phyloP scores from a whole-genome alignment of 2,888 invertebrate species.

The Drosophila putrida region DNA sequence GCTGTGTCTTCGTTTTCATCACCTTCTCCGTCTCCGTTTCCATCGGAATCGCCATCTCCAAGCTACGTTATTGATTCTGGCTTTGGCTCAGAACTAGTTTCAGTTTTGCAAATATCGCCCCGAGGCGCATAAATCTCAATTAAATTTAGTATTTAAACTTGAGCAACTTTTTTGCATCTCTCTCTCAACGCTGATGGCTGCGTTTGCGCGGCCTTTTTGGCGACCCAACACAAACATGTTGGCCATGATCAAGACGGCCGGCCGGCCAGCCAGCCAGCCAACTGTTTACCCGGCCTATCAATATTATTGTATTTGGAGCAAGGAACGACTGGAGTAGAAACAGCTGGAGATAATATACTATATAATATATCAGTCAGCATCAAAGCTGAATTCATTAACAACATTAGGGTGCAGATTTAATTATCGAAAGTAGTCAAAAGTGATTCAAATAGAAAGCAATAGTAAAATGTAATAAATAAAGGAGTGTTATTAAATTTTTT shows the following conservation, averaged over 20 bases:
- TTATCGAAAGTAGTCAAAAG: neutral
- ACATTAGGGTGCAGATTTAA: neutral
- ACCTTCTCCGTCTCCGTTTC: neutral
- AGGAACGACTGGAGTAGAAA: neutral
- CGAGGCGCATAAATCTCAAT: slow-evolving; percentile 43
- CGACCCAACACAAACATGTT: slow-evolving; percentile 63
- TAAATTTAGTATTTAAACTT: slow-evolving; percentile 29
- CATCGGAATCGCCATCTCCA: neutral
- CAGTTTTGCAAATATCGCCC: slow-evolving; percentile 42
- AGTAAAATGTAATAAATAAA: no score
- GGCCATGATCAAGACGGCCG: slow-evolving; percentile 48
- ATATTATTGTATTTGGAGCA: neutral
- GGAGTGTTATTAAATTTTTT: no score
- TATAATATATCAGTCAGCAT: neutral
- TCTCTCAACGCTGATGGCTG: neutral
- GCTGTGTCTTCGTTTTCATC: slow-evolving; percentile 1
- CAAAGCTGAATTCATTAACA: neutral
- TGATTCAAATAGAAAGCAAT: neutral
- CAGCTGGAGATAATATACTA: neutral
- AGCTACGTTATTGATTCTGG: slow-evolving; percentile 12
- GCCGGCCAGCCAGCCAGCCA: neutral
- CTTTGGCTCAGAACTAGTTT: slow-evolving; percentile 60
- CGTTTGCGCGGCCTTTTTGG: slow-evolving; percentile 7
- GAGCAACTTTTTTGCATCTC: slow-evolving; percentile 35
- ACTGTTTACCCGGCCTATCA: slow-evolving; percentile 3